Base-by-base conservation (phyloP, 2,113 vertebrate genomes). In the Tachuris rubrigastra region DNA sequence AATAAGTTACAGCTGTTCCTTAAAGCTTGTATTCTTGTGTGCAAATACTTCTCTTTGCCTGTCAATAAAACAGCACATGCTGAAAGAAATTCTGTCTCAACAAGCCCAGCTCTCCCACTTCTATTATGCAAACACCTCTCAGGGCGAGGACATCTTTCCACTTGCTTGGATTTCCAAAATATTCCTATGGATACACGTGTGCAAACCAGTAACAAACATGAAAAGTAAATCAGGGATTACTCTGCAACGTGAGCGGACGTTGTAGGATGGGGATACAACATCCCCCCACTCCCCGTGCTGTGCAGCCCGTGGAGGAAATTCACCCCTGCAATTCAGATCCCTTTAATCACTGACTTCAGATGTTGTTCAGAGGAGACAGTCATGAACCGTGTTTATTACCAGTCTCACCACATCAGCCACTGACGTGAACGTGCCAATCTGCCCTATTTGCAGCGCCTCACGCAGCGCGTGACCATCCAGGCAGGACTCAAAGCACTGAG, bases 401-500 rank as follows among this genome's bases (percentile, higher is more conserved):
- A 9, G 19, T 6, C 82, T 71, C 73, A 3, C 49, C 50, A 27
- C 50, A 52, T 28, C 50, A 52, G 50, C 25, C 49, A 50, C 62
- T 52, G 89, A 23, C 33, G 58, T 4, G 35, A 77, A 44, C 14
- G 20, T 6, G 46, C 50, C 39, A 41, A 0, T 62, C 44, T 33
- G 22, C 74, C 69, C 81, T 1, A 5, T 30, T 52, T 17, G 9
- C 46, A 60, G 47, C 63, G 47, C 60, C 59, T 59, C 52, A 0
- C 0, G 7, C 16, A 4, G 19, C 0, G 55, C 1, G 1, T 2
- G 50, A 17, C 58, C 4, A 1, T 11, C 15, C 10, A 18, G 60
- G 31, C 62, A 24, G 13, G 47, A 31, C 59, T 62, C 60, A 42
- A 50, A 67, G 6, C 60, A 21, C 39, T 0, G 6, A 18, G 27